These are phyloP conservation scores for Tinamus guttatus DNA, from an alignment of 2,113 vertebrate genomes.

Conservation along the genomic window DNA sequence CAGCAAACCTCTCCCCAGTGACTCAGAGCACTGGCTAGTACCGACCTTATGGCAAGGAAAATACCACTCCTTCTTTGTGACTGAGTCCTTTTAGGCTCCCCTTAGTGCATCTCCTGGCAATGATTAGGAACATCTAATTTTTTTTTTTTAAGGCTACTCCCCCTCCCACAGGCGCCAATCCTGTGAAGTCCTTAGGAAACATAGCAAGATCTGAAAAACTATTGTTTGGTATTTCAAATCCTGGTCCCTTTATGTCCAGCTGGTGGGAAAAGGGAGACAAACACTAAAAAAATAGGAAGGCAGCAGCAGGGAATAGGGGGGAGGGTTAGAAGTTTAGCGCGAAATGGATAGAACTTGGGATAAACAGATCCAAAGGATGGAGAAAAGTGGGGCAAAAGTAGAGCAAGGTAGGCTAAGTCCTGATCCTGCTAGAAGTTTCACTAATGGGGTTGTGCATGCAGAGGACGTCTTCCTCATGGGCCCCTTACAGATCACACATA, in stretches of 20 bases:
- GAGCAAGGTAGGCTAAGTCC: neutral
- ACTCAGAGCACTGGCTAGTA: conserved; percentile 39
- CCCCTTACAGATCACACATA: neutral
- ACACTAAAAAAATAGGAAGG: conserved; percentile 51
- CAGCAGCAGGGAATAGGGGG: neutral
- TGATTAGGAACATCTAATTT: conserved; percentile 66
- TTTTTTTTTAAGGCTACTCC: conserved; percentile 51
- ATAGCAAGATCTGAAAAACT: conserved; percentile 69
- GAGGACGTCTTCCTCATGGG: neutral
- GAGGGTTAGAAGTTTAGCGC: neutral
- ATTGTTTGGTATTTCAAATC: conserved; percentile 69
- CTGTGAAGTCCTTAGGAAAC: conserved; percentile 68
- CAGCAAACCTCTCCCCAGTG: conserved; percentile 29
- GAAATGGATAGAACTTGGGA: conserved; percentile 1
- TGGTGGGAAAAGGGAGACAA: conserved; percentile 65
- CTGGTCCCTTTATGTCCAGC: conserved; percentile 66
- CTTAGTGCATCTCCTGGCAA: conserved; percentile 73
- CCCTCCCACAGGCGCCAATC: conserved; percentile 48
- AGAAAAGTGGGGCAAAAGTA: neutral
- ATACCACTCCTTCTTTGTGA: conserved; percentile 51
- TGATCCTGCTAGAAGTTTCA: neutral
- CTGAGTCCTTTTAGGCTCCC: conserved; percentile 49
- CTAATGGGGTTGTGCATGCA: neutral
- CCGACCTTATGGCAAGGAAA: conserved; percentile 49
- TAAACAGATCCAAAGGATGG: neutral